Percentiles rank a stretch among this genome's conserved stretches.
These are phyloP conservation scores for Tetranychus piercei DNA, from an alignment of 2,888 invertebrate species.

Conservation along the genomic window DNA sequence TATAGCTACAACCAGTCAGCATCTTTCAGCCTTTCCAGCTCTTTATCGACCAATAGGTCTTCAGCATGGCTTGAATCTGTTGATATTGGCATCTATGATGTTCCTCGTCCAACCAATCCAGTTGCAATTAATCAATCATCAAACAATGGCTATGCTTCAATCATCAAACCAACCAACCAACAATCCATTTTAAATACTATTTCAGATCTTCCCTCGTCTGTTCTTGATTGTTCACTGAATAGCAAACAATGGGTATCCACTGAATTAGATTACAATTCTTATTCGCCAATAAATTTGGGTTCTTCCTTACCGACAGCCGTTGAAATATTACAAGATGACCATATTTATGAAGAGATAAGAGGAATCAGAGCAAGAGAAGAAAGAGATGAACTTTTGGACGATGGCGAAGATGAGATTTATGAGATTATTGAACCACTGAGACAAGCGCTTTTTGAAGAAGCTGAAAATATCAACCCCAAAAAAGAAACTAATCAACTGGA, in stretches of 20 bases:
- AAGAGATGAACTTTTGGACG: neutral
- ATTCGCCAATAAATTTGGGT: neutral
- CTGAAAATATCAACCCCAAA: neutral
- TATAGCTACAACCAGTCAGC: neutral
- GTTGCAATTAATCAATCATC: neutral
- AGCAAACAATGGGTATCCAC: neutral
- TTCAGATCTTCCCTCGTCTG: neutral
- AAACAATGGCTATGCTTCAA: neutral
- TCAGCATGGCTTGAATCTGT: neutral
- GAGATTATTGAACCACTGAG: neutral
- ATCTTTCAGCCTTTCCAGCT: neutral
- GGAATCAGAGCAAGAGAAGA: neutral
- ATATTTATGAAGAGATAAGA: slow-evolving; percentile 9
- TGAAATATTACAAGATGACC: neutral
- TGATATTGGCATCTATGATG: neutral
- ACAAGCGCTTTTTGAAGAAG: neutral
- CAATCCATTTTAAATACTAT: neutral
- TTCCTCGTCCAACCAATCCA: neutral
- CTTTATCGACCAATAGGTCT: neutral
- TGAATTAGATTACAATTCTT: neutral
- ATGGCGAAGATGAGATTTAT: neutral
- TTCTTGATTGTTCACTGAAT: neutral
- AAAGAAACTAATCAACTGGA: neutral
- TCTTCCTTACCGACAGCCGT: neutral
- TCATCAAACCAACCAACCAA: neutral